Percentiles rank a stretch among this genome's conserved stretches.
Conservation (phyloP, 2,113 vertebrate genomes). For the Mirza zaza region DNA sequence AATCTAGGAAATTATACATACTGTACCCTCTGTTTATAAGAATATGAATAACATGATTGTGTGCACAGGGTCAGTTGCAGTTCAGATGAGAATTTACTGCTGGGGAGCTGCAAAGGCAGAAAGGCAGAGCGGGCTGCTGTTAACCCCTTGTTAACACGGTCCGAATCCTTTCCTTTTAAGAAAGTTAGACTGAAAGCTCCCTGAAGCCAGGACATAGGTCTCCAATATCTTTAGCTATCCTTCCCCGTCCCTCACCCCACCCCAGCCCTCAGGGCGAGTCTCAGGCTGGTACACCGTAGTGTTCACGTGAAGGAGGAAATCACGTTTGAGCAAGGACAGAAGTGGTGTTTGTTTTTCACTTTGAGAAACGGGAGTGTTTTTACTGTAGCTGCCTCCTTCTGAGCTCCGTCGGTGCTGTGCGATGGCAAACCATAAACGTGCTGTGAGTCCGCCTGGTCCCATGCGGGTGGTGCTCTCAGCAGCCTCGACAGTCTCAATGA, state of each 20-base stretch:
- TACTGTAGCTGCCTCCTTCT: background rate
- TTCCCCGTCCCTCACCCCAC: no score
- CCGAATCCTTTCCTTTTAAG: background rate
- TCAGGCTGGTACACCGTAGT: rapidly evolving
- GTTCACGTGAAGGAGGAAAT: no score
- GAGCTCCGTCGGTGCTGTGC: background rate
- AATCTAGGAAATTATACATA: conserved; percentile 85
- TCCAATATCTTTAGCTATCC: background rate
- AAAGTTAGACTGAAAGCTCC: background rate
- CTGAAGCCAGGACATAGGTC: background rate
- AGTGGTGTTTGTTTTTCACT: background rate
- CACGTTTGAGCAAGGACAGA: background rate
- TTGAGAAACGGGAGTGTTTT: background rate
- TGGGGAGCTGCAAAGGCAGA: conserved; percentile 61
- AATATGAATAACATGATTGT: conserved; percentile 86
- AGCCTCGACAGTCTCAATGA: no score
- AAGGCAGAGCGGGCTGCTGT: conserved; percentile 29
- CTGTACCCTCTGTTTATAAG: conserved; percentile 85
- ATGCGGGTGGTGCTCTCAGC: background rate
- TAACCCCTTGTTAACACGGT: conserved; percentile 50
- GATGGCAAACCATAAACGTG: rapidly evolving
- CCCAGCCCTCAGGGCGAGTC: background rate
- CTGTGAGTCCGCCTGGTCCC: background rate
- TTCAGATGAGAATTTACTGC: conserved; percentile 82
- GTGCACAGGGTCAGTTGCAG: conserved; percentile 81